Conservation (phyloP, 1,140 invertebrate species). For the Helicoverpa armigera region DNA sequence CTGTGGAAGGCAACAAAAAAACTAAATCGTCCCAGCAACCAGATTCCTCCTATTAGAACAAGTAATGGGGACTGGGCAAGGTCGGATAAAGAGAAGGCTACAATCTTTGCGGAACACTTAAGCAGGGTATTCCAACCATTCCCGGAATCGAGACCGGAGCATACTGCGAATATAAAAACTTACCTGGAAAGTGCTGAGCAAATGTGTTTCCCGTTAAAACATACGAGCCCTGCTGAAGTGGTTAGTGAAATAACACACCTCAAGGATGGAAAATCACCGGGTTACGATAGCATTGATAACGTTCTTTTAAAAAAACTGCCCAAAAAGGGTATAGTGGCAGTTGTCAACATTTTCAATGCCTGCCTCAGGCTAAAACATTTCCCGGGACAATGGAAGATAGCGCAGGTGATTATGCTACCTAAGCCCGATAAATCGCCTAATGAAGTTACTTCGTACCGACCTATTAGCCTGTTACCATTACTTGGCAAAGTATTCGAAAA, state of each 20-base stretch:
- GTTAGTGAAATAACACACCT: not conserved
- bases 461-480: not conserved
- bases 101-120: slow-evolving; percentile 25
- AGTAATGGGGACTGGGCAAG: slow-evolving; percentile 45
- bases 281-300: not conserved
- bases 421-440: not conserved
- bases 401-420: not conserved
- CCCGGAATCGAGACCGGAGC: not conserved
- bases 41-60: slow-evolving; percentile 43
- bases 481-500: not conserved
- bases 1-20: slow-evolving; percentile 50
- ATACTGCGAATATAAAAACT: not conserved
- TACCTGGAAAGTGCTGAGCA: not conserved
- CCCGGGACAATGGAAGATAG: not conserved
- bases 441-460: not conserved
- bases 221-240: slow-evolving; percentile 10
- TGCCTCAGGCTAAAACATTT: not conserved
- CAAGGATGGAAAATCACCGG: slow-evolving; percentile 4
- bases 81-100: slow-evolving; percentile 48
- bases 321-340: not conserved
- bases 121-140: slow-evolving; percentile 15
- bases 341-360: not conserved
- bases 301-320: not conserved
- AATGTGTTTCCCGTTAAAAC: not conserved
- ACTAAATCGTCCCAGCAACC: slow-evolving; percentile 44